Conservation (phyloP, 1,140 invertebrate genomes). For the Cheumatopsyche charites region DNA sequence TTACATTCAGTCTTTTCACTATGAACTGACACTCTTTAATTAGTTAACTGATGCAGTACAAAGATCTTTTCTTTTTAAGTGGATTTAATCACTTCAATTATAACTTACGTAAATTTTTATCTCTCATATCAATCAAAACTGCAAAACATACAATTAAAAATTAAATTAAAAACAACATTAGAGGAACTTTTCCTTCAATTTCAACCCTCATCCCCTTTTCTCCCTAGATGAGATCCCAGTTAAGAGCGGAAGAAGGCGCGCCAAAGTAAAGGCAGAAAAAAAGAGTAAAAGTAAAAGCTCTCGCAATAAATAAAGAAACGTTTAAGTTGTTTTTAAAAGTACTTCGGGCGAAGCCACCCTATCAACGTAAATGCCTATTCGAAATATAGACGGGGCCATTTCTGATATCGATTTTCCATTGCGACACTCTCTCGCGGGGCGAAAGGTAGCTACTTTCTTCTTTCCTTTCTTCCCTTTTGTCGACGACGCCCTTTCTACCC, state of each 20-base stretch:
- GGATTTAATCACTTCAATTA: too few species aligned
- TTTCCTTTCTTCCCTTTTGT: conserved; percentile 10
- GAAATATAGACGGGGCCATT: conserved; percentile 49
- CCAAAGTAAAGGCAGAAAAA: not conserved
- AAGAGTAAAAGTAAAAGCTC: conserved; percentile 42
- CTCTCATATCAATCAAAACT: not conserved
- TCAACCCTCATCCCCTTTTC: conserved; percentile 8
- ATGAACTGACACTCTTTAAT: too few species aligned
- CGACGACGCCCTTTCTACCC: conserved; percentile 1
- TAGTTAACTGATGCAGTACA: too few species aligned
- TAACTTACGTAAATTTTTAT: too few species aligned
- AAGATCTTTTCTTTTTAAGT: too few species aligned
- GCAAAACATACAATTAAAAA: conserved; percentile 23
- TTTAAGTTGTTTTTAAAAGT: conserved; percentile 49
- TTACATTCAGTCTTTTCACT: too few species aligned
- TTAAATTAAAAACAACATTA: not conserved
- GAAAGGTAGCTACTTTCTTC: conserved; percentile 28
- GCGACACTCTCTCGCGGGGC: conserved; percentile 42
- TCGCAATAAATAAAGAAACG: conserved; percentile 49
- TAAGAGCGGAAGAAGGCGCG: conserved; percentile 24
- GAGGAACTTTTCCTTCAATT: not conserved
- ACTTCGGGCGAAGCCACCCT: conserved; percentile 42
- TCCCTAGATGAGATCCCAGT: conserved; percentile 44
- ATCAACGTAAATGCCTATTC: conserved; percentile 48
- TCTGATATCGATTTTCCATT: conserved; percentile 48